A percentile compares a stretch with the other conserved stretches of the same genome.
Conservation (phyloP, 2,113 vertebrate genomes). For the Tachuris rubrigastra region DNA sequence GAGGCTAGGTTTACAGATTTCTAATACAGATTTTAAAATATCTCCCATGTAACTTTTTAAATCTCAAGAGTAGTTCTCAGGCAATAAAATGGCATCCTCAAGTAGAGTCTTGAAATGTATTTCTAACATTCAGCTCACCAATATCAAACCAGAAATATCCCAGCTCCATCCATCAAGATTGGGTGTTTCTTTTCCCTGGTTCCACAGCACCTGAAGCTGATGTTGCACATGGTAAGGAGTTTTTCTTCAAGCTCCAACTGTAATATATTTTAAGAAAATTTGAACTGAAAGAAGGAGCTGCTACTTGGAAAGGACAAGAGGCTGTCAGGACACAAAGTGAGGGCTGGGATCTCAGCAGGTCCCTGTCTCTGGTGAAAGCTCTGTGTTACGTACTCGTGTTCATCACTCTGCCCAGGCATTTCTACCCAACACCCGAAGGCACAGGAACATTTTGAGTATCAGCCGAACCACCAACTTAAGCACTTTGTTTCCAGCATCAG, state of each 20-base stretch:
- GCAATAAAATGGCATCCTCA: not conserved
- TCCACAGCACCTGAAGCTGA: not conserved
- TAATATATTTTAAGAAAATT: not conserved
- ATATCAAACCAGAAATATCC: not conserved
- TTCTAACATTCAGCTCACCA: not conserved
- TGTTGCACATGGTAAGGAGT: not conserved
- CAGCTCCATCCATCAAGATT: not conserved
- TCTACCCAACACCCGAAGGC: not conserved
- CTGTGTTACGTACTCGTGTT: rapidly evolving
- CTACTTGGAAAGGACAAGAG: not conserved
- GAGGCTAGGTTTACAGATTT: not conserved
- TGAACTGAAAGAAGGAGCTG: not conserved
- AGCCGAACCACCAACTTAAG: not conserved
- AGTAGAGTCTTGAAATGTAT: not conserved
- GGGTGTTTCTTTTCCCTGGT: not conserved
- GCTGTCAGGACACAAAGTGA: not conserved
- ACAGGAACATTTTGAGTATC: not conserved
- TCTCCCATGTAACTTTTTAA: not conserved
- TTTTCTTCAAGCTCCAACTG: not conserved
- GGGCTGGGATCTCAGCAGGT: not conserved
- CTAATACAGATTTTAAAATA: not conserved
- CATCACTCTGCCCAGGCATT: not conserved
- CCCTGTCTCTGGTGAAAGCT: not conserved
- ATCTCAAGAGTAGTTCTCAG: not conserved
- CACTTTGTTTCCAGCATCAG: not conserved